Base-by-base conservation (phyloP, 2,888 invertebrate species). In the Orthosia incerta region DNA sequence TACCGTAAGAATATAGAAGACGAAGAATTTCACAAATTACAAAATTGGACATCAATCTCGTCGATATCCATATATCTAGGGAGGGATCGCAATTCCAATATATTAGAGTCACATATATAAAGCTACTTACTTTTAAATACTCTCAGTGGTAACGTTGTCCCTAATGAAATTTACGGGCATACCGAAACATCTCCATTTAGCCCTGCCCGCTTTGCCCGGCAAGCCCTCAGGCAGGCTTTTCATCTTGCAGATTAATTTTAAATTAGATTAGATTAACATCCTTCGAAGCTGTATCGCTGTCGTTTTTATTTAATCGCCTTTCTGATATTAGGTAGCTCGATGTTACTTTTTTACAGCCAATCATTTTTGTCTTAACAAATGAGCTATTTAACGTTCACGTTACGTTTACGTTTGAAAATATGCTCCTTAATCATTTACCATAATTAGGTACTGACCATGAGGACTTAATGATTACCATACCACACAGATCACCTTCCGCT, bases 191-290 rank as follows among this genome's bases (percentile, higher is more conserved):
- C 92, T 92, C 91, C 89, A 92, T 93, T 91, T 86, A 86, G 85
- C 80, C 82, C 70, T 73, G 79, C 79, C 59, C 66, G 45, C 26
- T 48, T 56, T 18, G 82, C 78, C 84, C 82, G 83, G 84, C 87
- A 79, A 86, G 83, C 87, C 87, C 89, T 87, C 84, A 73, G 85
- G 85, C 88, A 80, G 76, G 86, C 93, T 93, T 93, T 94, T 93
- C 94, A 93, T 93, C 92, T 92, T 87, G 76, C 85, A 93, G 93
- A 94, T 94, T 94, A 94, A 93, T 94, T 94, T 94, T 91, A 92
- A 94, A 94, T 94, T 93, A 93, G 91, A 94, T 94, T 92, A 93
- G 91, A 94, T 94, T 93, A 93, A 90, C 91, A 91, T 93, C 89
- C 88, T 87, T 87, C 87, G 88, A 92, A 91, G 92, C 88, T 89